Evolutionary conservation across 2,888 invertebrate species (phyloP), one percentile per base, ranked within the genome.

Genomic region (Hirtodrosophila histrioides): DNA sequence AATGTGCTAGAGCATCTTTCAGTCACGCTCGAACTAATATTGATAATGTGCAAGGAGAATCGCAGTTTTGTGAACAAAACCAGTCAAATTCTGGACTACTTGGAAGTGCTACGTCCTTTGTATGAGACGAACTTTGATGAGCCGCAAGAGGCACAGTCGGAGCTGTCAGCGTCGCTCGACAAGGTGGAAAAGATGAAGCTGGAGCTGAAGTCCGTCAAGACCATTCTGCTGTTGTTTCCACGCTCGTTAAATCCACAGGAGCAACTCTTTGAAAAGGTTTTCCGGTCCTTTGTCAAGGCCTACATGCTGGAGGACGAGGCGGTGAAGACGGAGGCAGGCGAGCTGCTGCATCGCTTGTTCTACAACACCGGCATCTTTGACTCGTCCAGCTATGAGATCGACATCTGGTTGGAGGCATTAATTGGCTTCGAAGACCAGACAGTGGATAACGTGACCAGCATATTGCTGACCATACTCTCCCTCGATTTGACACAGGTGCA

Each of bases 311-410:
- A 90, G 27, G 91, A 92, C 0, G 88, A 86, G 31, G 91, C 82
- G 2, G 76, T 90, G 3, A 86, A 88, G 89, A 78, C 91, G 0
- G 93, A 94, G 89, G 93, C 94, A 3, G 94, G 93, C 58, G 90
- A 91, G 46, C 92, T 94, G 3, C 89, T 95, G 27, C 91, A 91
- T 45, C 92, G 91, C 48, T 93, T 96, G 61, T 93, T 96, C 27
- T 92, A 92, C 75, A 94, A 93, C 61, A 94, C 94, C 0, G 92
- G 93, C 4, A 92, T 95, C 70, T 96, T 96, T 88, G 93, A 93
- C 17, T 93, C 93, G 69, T 92, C 92, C 67, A 78, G 75, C 27
- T 73, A 90, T 57, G 95, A 96, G 91, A 93, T 95, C 40, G 93
- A 94, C 87, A 92, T 95, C 61, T 94, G 96, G 93, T 89, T 95